Conservation (phyloP, 2,888 invertebrate species). For the Torymus aiolomorphi region DNA sequence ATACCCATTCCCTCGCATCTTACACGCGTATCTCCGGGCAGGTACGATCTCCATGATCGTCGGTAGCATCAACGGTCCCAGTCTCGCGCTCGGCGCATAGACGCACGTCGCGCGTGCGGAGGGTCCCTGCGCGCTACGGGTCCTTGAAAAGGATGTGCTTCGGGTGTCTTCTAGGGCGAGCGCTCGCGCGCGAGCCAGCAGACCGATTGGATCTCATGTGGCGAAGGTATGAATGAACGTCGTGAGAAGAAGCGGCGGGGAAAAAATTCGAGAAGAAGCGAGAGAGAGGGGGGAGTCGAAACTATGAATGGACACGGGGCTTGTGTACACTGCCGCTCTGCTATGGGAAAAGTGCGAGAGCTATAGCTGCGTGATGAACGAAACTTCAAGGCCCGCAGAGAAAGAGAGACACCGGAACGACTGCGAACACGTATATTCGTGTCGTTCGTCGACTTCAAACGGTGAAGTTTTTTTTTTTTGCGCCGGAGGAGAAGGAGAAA, state of each 20-base stretch:
- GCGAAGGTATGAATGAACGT: slow-evolving; percentile 71
- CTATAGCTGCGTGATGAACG: slow-evolving; percentile 4
- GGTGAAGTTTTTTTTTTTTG: no score
- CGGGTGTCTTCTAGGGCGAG: slow-evolving; percentile 43
- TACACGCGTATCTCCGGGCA: no score
- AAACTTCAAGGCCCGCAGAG: slow-evolving; percentile 28
- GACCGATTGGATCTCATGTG: slow-evolving; percentile 68
- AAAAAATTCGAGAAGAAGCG: slow-evolving; percentile 36
- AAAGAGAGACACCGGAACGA: no score
- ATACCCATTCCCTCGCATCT: no score
- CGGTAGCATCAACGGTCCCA: no score
- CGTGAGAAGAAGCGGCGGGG: slow-evolving; percentile 66
- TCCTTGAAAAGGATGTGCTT: slow-evolving; percentile 59
- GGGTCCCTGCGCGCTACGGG: slow-evolving; percentile 23
- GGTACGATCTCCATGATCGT: no score
- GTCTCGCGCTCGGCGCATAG: no score
- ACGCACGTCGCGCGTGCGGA: background rate
- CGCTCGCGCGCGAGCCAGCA: slow-evolving; percentile 38
- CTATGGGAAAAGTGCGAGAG: slow-evolving; percentile 66
- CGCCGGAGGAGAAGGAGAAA: no score
- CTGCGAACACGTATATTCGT: no score
- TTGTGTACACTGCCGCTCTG: slow-evolving; percentile 26
- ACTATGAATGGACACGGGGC: slow-evolving; percentile 65
- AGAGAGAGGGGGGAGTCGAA: slow-evolving; percentile 41
- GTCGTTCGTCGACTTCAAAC: no score